Evolutionary conservation across 2,797 vertebrate genomes (phyloP), one percentile per base, ranked within the genome.

Genomic region (Steatocranus sp.): DNA sequence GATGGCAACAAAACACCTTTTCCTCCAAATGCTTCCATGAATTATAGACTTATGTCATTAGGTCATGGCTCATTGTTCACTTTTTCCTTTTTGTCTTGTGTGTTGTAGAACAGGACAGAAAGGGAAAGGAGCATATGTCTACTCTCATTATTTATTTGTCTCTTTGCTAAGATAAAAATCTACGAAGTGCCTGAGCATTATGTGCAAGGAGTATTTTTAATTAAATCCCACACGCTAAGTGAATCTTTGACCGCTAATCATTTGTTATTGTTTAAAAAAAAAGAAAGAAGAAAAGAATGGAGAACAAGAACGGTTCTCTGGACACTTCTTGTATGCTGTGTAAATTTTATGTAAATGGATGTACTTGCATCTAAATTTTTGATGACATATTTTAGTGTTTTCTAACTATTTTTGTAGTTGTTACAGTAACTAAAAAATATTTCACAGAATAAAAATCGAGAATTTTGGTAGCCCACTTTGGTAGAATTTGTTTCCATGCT

Each of bases 1-100:
- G 96, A 96, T 96, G 94, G 95, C 95, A 96, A 96, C 91, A 93
- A 93, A 95, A 92, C 87, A 78, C 84, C 91, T 93, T 93, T 93
- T 94, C 93, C 93, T 95, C 87, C 36, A 70, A 96, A 93, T 92
- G 92, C 94, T 96, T 96, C 94, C 95, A 95, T 92, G 95, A 96
- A 96, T 96, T 95, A 95, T 96, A 81, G 86, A 80, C 83, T 27
- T 84, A 75, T 89, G 89, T 93, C 93, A 92, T 94, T 93, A 94
- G 94, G 93, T 96, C 94, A 95, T 88, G 50, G 89, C 89, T 91
- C 91, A 95, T 96, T 96, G 95, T 96, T 95, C 85, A 73, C 58
- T 3, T 89, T 91, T 91, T 89, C 87, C 90, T 85, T 89, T 92
- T 88, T 88, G 82, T 88, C 77, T 83, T 48, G 48, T 79, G 38